Evolutionary conservation across 35 echinoderm and acorn worm species (phyloP), one percentile per base, ranked within the genome.

Genomic region (Ophiothrix spiculata): DNA sequence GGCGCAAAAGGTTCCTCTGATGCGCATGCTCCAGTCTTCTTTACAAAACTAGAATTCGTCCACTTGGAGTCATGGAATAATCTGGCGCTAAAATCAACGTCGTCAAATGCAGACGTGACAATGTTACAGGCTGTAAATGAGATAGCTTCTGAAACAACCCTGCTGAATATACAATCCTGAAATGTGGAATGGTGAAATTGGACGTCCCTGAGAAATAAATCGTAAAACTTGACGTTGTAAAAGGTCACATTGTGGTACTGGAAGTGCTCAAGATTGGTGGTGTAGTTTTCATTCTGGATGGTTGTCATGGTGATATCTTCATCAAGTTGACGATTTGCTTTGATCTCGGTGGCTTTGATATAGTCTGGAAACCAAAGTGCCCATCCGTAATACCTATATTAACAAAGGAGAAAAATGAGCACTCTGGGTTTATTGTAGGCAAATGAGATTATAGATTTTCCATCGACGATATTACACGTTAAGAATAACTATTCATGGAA

Each of bases 281-380:
- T 69, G 60, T 69, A 69, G 29, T 69, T 69, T 6, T 4, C 23
- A 28, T 69, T 69, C 3, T 28, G 17, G 25, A 69, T 69, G 60
- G 60, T 69, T 10, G 25, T 69, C 16, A 4, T 15, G 2, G 10
- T 69, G 60, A 69, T 69, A 28, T 69, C 29, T 15, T 15, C 17
- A 69, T 10, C 60, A n/a, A 4, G 60, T 4, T 15, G 29, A 25
- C 25, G 60, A n/a, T 69, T 15, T 15, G 8, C 4, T 12, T 2
- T 69, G 25, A 69, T 69, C 2, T 69, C 60, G 60, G 60, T 28
- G 29, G 60, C 60, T 69, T 69, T 69, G 29, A 69, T 69, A n/a
- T 69, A 69, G 25, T 69, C 60, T 69, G 60, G 60, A 69, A 69
- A 28, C 60, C 60, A 69, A 25, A 69, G 29, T 69, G 60, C 60